These are phyloP conservation scores for Monochamus alternatus DNA, from an alignment of 2,888 invertebrate genomes.

Conservation along the genomic window DNA sequence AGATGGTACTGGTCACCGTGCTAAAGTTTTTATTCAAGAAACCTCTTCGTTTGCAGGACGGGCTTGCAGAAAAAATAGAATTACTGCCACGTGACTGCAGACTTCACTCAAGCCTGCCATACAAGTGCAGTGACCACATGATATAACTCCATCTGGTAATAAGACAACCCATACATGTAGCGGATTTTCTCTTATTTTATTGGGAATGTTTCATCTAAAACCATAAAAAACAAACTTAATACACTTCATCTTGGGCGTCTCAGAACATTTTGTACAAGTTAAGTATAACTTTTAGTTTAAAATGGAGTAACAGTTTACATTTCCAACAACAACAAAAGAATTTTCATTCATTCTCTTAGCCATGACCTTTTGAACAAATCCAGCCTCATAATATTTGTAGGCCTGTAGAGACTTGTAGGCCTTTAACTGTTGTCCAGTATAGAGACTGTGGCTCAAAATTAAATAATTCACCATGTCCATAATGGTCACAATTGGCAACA, in stretches of 20 bases:
- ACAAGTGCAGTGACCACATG: too few relatives aligned
- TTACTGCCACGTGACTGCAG: conserved; percentile 1
- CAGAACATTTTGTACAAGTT: neutral
- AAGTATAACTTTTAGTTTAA: too few relatives aligned
- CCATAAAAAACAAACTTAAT: neutral
- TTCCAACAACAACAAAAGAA: neutral
- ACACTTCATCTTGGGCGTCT: neutral
- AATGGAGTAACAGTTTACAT: neutral
- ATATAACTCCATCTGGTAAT: neutral
- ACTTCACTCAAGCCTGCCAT: too few relatives aligned
- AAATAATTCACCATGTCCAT: conserved; percentile 63
- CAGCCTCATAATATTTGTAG: conserved; percentile 8
- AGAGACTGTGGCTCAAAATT: conserved; percentile 5
- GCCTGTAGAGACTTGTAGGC: conserved; percentile 8
- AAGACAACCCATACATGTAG: neutral
- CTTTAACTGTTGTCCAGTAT: conserved; percentile 15
- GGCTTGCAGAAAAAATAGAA: too few relatives aligned
- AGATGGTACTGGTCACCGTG: too few relatives aligned
- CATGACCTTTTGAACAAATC: neutral
- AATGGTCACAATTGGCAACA: too few relatives aligned
- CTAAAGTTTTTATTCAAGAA: too few relatives aligned
- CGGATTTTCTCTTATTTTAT: neutral
- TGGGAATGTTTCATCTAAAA: neutral
- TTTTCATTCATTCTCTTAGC: neutral
- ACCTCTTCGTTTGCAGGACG: too few relatives aligned